Base-by-base conservation (phyloP, 1,140 invertebrate genomes). In the Drosophila bocqueti region DNA sequence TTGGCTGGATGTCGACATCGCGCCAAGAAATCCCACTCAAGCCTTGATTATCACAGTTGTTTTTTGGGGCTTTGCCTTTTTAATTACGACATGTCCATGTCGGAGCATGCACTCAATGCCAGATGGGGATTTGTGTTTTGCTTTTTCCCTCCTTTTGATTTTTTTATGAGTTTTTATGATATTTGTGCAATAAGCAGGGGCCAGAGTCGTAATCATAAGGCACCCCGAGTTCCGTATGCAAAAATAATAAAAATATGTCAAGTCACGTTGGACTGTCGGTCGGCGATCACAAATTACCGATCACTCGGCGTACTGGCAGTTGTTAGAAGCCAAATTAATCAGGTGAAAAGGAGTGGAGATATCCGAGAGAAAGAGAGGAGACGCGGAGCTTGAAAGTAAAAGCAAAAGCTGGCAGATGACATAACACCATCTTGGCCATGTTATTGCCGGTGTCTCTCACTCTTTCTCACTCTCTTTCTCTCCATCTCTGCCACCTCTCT, bases 261-360 rank as follows among this genome's bases (percentile, higher is more conserved):
- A 77, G 75, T 54, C 73, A 76, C 43, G 61, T 54, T 57, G 72
- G 11, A 34, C 21, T 24, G 63, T 55, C 18, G 63, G 38, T 40
- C 13, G 34, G 18, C 38, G 45, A 65, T 49, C 52, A 49, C 36
- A 57, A 57, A 57, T 57, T 42, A 40, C 24, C 49, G 72, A 66
- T 76, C 55, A 67, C 54, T 46, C 13, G 61, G 34, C 15, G 34
- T 21, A 16, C 34, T 55, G 21, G 40, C 74, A 54, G 59, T 58
- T 76, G 74, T 45, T 76, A 76, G 73, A 76, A 76, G 73, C 73
- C 74, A 60, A 76, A 60, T 67, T 73, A 68, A 73, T 52, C 54
- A 69, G 18, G 21, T 7, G 38, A 61, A 15, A 31, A 13, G 13
- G 55, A 62, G 43, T n/a, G 24, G 24, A 49, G 15, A 67, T 10